phyloP scores from a whole-genome alignment of 2,113 vertebrate genomes.

The Pteronura brasiliensis region DNA sequence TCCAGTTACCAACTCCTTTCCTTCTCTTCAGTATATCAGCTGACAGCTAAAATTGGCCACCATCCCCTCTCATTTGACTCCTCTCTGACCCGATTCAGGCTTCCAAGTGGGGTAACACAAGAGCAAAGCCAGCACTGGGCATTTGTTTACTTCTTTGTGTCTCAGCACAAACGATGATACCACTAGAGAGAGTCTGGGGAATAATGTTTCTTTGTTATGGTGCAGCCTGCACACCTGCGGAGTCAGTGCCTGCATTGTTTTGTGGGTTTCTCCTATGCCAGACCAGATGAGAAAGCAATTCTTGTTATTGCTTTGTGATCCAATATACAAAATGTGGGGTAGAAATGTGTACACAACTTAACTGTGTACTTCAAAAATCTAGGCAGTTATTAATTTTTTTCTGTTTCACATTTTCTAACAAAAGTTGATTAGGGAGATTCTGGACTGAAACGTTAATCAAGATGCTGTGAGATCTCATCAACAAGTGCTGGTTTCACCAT shows the following conservation, averaged over 20 bases:
- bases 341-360: neutral
- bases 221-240: conserved; percentile 55
- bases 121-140: conserved; percentile 5
- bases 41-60: conserved; percentile 37
- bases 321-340: neutral
- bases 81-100: conserved; percentile 50
- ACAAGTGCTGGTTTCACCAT: neutral
- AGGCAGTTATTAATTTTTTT: neutral
- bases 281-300: conserved; percentile 66
- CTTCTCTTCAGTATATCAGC: conserved; percentile 34
- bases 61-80: neutral
- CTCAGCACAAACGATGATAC: conserved; percentile 56
- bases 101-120: neutral
- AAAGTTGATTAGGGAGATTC: conserved; percentile 14
- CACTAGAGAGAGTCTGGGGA: conserved; percentile 41
- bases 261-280: conserved; percentile 9
- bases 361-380: neutral
- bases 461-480: neutral
- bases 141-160: conserved; percentile 70
- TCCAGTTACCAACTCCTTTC: neutral
- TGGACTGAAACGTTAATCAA: neutral
- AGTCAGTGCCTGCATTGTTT: conserved; percentile 62
- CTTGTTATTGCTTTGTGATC: conserved; percentile 54
- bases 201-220: conserved; percentile 69
- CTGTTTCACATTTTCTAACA: conserved; percentile 3